phyloP scores from a whole-genome alignment of 2,113 vertebrate genomes.

The Tenrec ecaudatus region DNA sequence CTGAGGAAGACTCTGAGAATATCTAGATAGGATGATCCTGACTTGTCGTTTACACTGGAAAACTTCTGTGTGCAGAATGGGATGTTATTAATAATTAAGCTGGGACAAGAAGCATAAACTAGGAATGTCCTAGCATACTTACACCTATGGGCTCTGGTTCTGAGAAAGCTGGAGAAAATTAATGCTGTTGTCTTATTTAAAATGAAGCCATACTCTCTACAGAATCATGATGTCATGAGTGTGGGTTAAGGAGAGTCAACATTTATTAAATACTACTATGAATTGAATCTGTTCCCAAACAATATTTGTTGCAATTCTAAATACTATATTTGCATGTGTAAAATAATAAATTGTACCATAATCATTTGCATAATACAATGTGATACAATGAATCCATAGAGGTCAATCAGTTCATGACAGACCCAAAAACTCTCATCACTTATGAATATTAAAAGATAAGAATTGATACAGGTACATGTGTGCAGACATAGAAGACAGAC shows the following conservation, averaged over 20 bases:
- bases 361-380: background rate
- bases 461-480: background rate
- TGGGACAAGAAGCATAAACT: background rate
- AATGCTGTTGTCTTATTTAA: background rate
- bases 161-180: background rate
- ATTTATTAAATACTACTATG: background rate
- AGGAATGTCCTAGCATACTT: background rate
- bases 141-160: background rate
- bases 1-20: constrained; percentile 41
- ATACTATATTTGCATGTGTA: background rate
- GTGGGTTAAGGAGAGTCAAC: background rate
- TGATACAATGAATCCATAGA: background rate
- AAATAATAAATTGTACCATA: background rate
- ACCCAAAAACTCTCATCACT: too few species aligned
- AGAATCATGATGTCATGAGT: background rate
- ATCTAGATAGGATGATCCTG: background rate
- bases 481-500: background rate
- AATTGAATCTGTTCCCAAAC: background rate
- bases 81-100: background rate
- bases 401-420: background rate
- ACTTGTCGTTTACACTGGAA: background rate
- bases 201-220: background rate
- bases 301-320: background rate
- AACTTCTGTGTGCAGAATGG: background rate
- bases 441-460: too few species aligned